Base-by-base conservation (phyloP, 2,113 vertebrate genomes). In the Agapornis roseicollis region DNA sequence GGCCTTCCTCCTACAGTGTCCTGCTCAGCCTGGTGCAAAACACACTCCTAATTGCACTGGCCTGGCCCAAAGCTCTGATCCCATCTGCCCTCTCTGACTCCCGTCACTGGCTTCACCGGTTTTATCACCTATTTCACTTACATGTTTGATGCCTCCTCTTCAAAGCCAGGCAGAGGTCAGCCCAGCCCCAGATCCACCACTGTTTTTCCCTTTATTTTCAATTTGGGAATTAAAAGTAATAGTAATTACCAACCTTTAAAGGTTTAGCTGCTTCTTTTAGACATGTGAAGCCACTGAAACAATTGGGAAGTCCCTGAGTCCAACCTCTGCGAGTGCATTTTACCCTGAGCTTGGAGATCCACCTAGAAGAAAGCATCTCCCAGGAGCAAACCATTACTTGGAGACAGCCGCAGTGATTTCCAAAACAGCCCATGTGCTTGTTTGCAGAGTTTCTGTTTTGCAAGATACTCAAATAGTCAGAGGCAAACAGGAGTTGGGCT, bases 51-150 rank as follows among this genome's bases (percentile, higher is more conserved):
- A 96, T 96, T 94, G 85, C 88, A 84, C 56, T 2, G 52, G 46
- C 94, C 95, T 96, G 94, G 85, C 94, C 93, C 93, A 93, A 81
- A 86, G 88, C 76, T 72, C 90, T 93, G 96, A 96, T 95, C 63
- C 70, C 96, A 96, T 90, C 94, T 92, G 71, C 63, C 61, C 49
- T 80, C 41, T 42, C 86, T 3, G 4, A 77, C 86, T 95, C 83
- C 71, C 24, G 1, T 84, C 92, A 85, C 93, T 80, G 92, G 88
- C 86, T 93, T 94, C 86, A 28, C 88, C 73, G 80, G 93, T 96
- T 96, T 79, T 94, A 88, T 61, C 90, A 82, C 28, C 60, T 81
- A 87, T 94, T 92, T 89, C 28, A 15, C 53, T 65, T 50, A 58
- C 79, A 53, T 63, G 27, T 64, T 94, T 70, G 9, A 47, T 55